These are phyloP conservation scores for Characodon lateralis DNA, from an alignment of 2,797 vertebrate species.

Conservation along the genomic window DNA sequence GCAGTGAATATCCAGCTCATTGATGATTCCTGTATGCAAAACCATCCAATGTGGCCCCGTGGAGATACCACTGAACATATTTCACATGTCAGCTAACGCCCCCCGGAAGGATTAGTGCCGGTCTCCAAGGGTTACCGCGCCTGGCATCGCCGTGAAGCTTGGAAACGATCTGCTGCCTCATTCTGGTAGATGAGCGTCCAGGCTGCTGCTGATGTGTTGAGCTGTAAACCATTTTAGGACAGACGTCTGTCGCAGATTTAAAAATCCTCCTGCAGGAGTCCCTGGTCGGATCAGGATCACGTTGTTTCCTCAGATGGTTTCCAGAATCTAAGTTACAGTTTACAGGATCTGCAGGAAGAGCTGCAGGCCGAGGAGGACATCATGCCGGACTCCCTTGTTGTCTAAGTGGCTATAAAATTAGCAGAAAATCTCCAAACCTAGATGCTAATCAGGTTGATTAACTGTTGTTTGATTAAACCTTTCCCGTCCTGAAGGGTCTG, in stretches of 20 bases:
- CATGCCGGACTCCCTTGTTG: conserved; percentile 36
- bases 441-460: too few relatives aligned
- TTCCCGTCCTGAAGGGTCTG: too few relatives aligned
- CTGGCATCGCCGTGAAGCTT: conserved; percentile 48
- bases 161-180: conserved; percentile 46
- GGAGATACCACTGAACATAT: conserved; percentile 63
- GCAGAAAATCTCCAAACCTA: background rate
- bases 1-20: conserved; percentile 65
- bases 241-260: background rate
- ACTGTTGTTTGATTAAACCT: too few relatives aligned
- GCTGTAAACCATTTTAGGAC: background rate
- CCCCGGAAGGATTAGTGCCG: conserved; percentile 54
- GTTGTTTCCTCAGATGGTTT: background rate
- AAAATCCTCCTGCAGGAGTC: background rate
- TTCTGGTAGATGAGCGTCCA: background rate
- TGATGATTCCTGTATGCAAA: conserved; percentile 66
- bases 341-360: background rate
- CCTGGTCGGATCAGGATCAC: background rate
- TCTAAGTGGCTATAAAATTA: conserved; percentile 40
- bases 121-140: conserved; percentile 58
- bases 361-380: conserved; percentile 2
- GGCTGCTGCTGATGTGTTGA: background rate
- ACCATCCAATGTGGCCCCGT: conserved; percentile 55
- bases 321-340: background rate
- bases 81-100: conserved; percentile 45